Evolutionary conservation across 2,888 invertebrate genomes (phyloP), one percentile per base, ranked within the genome.

Genomic region (Drosophila bunnanda): DNA sequence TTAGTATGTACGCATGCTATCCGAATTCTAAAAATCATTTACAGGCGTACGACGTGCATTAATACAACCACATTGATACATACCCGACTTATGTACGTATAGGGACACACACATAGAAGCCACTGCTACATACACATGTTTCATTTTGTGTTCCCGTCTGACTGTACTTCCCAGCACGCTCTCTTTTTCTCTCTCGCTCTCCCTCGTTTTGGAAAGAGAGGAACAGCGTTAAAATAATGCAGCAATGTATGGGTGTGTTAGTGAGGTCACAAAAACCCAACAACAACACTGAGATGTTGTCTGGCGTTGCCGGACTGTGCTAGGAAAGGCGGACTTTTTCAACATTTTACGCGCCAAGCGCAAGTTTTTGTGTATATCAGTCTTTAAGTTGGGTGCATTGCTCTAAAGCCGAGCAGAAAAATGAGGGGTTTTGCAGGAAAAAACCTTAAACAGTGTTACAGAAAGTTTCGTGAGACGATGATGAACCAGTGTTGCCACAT

Each of bases 101-200:
- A 81, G 62, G 74, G 77, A 75, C 80, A 73, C 77, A 77, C 75
- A 73, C 50, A 55, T 60, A 65, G 65, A 70, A 67, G 62, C 60
- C 54, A 13, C 44, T 70, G 78, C 56, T 79, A 82, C 79, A 82
- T 82, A 82, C 84, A 84, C 79, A 82, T 80, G 77, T 82, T 82
- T 82, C 82, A 82, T 82, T 83, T 83, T 85, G 82, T 79, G 78
- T 83, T 84, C 78, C 69, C 82, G 82, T 83, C 85, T 82, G 82
- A 83, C 82, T 83, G 82, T 83, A 83, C 82, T 82, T 83, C 80
- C 68, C 73, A 82, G 66, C 77, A 73, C 80, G 76, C 82, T 79
- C 82, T 61, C 65, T 52, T 48, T 82, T 68, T 50, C 67, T 53
- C 34, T 54, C 55, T 69, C 55, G 20, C 50, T 39, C 79, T 74